These are phyloP conservation scores for Furnarius figulus DNA, from an alignment of 2,113 vertebrate species.

Conservation along the genomic window DNA sequence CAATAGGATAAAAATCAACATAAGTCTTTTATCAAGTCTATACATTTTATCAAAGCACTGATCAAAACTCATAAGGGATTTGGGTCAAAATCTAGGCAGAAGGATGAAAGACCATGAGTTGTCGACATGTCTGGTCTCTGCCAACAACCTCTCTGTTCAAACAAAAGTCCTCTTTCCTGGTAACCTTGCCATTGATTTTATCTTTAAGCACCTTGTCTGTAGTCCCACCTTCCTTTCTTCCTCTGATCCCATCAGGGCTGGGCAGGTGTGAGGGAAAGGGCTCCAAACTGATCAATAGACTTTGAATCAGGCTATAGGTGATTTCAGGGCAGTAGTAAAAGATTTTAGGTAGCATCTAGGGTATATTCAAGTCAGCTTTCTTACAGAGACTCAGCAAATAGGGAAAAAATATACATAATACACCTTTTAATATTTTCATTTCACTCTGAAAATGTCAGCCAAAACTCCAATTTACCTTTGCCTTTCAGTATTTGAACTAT, in stretches of 20 bases:
- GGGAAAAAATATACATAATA: background rate
- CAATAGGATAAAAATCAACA: background rate
- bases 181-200: conserved; percentile 20
- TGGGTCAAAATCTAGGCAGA: background rate
- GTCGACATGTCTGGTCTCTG: background rate
- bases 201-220: background rate
- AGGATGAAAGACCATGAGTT: background rate
- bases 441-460: background rate
- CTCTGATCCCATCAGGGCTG: background rate
- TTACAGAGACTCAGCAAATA: background rate
- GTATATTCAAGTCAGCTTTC: background rate
- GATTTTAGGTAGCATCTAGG: background rate
- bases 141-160: background rate
- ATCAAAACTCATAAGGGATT: background rate
- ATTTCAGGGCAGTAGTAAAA: background rate
- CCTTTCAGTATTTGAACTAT: background rate
- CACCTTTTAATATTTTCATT: background rate
- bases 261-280: background rate
- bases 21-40: conserved; percentile 9
- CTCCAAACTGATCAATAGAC: background rate
- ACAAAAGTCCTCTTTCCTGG: background rate
- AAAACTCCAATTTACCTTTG: background rate
- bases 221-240: conserved; percentile 5
- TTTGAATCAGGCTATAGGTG: background rate
- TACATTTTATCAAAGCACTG: background rate